phyloP scores from a whole-genome alignment of 1,140 invertebrate species.

The Hyles euphorbiae region DNA sequence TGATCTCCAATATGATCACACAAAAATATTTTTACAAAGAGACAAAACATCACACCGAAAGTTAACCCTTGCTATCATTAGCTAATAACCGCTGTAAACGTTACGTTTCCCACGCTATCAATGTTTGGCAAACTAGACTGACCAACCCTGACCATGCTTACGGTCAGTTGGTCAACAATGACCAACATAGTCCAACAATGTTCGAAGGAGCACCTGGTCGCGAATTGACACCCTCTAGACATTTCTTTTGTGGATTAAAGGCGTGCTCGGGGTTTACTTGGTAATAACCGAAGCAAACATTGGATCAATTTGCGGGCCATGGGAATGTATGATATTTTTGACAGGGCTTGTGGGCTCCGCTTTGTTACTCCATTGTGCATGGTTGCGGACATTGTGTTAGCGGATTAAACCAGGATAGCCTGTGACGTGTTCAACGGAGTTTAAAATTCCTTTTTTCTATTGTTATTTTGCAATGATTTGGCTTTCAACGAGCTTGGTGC shows the following conservation, averaged over 20 bases:
- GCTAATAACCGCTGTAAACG: slow-evolving; percentile 11
- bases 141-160: slow-evolving; percentile 45
- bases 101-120: slow-evolving; percentile 43
- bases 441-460: no score
- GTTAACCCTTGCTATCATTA: no score
- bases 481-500: no score
- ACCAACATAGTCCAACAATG: slow-evolving; percentile 12
- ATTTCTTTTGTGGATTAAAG: slow-evolving; percentile 44
- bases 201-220: slow-evolving; percentile 41
- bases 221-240: slow-evolving; percentile 61
- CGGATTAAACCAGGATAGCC: slow-evolving; percentile 4
- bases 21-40: no score
- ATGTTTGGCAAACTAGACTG: slow-evolving; percentile 35
- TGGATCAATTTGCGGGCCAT: slow-evolving; percentile 55
- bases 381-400: slow-evolving; percentile 22
- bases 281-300: slow-evolving; percentile 63
- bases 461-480: no score
- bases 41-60: no score
- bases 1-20: no score
- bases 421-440: no score
- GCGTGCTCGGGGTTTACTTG: slow-evolving; percentile 49
- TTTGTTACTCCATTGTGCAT: slow-evolving; percentile 34
- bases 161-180: slow-evolving; percentile 65
- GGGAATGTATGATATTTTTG: slow-evolving; percentile 66
- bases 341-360: slow-evolving; percentile 44